A percentile compares a stretch with the other conserved stretches of the same genome.
Conservation (phyloP, 2,797 vertebrate species). For the Gastrophryne carolinensis region DNA sequence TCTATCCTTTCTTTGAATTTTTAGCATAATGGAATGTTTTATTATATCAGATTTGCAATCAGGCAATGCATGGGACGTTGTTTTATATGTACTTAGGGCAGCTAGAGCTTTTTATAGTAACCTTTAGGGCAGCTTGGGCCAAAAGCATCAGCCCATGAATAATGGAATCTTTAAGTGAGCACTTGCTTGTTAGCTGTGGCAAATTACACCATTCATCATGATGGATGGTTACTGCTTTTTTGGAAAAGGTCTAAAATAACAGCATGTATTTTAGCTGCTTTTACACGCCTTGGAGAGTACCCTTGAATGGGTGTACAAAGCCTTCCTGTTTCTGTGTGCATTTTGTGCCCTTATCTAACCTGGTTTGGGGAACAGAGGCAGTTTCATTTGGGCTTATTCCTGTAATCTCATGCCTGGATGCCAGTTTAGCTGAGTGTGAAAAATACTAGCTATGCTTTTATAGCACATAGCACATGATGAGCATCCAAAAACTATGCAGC, state of each 20-base stretch:
- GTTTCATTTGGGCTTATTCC: neutral
- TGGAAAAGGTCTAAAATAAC: constrained; percentile 33
- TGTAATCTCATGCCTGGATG: neutral
- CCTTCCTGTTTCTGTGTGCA: neutral
- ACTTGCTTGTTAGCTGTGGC: constrained; percentile 27
- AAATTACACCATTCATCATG: constrained; percentile 37
- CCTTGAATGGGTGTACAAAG: constrained; percentile 1
- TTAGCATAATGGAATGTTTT: neutral
- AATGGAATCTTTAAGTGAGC: constrained; percentile 36
- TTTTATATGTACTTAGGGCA: neutral
- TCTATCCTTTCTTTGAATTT: neutral
- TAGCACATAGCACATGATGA: no score
- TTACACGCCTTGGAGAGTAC: constrained; percentile 4
- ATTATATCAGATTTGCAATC: constrained; percentile 3
- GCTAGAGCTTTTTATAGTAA: constrained; percentile 16
- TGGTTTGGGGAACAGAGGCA: neutral
- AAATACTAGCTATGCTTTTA: neutral
- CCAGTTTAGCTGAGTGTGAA: neutral
- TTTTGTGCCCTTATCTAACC: neutral
- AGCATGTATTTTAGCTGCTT: constrained; percentile 6
- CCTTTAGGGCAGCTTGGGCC: neutral
- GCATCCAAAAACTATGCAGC: no score
- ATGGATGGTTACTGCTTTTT: constrained; percentile 31
- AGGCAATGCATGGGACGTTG: neutral
- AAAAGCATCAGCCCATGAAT: constrained; percentile 37